A percentile compares a stretch with the other conserved stretches of the same genome.
Conservation (phyloP, 1,140 invertebrate genomes). For the Nautilus pompilius region DNA sequence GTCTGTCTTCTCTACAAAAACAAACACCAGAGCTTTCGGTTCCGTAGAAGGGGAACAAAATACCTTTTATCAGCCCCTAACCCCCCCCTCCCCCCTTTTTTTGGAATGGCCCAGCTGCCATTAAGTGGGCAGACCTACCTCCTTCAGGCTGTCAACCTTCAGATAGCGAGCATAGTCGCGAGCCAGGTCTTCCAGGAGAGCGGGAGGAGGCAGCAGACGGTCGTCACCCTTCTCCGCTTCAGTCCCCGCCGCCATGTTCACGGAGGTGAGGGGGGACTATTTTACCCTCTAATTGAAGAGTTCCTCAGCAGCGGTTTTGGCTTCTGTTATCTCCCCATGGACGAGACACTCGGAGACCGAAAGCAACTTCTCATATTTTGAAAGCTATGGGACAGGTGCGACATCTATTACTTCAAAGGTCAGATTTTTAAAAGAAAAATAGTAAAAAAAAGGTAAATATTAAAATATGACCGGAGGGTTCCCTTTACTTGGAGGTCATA, state of each 20-base stretch:
- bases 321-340: no score
- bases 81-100: no score
- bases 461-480: no score
- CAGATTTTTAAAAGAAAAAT: no score
- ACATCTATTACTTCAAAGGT: no score
- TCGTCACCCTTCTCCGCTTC: background rate
- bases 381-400: no score
- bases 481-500: no score
- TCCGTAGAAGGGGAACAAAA: background rate
- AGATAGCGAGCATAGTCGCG: conserved; percentile 17
- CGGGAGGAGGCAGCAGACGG: background rate
- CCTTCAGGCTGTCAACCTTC: conserved; percentile 16
- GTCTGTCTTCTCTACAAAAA: conserved; percentile 25
- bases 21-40: background rate
- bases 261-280: background rate
- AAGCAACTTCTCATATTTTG: no score
- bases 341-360: no score
- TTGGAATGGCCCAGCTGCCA: background rate
- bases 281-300: no score
- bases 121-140: conserved; percentile 7
- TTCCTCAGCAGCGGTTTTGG: no score
- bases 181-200: conserved; percentile 8
- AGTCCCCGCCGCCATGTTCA: background rate
- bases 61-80: background rate
- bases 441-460: no score